Evolutionary conservation across 2,113 vertebrate species (phyloP).

Genomic region (Myiozetetes cayanensis): DNA sequence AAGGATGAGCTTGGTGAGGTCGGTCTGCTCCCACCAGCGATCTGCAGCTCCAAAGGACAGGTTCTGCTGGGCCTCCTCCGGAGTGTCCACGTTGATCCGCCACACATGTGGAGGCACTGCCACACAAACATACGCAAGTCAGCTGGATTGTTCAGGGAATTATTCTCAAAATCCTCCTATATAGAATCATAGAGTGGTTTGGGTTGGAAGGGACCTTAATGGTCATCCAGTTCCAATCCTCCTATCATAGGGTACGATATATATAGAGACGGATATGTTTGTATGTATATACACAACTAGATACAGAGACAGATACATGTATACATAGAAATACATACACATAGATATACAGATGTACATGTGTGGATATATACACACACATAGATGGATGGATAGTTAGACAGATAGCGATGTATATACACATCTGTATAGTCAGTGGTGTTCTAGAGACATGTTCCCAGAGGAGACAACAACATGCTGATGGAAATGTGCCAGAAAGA

Average conservation of each 20-base stretch:
- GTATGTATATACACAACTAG: neutral
- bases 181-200: too few relatives aligned
- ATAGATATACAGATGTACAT: too few relatives aligned
- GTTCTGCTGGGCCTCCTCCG: conserved; percentile 83
- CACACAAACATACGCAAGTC: accelerated
- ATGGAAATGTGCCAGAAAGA: neutral
- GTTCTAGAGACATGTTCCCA: neutral
- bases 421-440: accelerated
- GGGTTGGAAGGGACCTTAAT: neutral
- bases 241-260: too few relatives aligned
- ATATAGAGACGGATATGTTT: too few relatives aligned
- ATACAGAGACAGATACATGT: neutral
- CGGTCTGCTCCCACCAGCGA: conserved; percentile 96
- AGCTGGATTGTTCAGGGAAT: neutral
- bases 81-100: conserved; percentile 88
- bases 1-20: conserved; percentile 89
- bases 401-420: neutral
- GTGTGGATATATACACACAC: too few relatives aligned
- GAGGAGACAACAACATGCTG: too few relatives aligned
- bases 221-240: neutral
- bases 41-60: conserved; percentile 82
- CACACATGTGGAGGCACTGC: conserved; percentile 90
- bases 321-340: too few relatives aligned
- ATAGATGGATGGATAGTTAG: neutral
- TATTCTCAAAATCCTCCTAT: too few relatives aligned